These are phyloP conservation scores for Muschampia staudingeri DNA, from an alignment of 2,888 invertebrate species.

Conservation along the genomic window DNA sequence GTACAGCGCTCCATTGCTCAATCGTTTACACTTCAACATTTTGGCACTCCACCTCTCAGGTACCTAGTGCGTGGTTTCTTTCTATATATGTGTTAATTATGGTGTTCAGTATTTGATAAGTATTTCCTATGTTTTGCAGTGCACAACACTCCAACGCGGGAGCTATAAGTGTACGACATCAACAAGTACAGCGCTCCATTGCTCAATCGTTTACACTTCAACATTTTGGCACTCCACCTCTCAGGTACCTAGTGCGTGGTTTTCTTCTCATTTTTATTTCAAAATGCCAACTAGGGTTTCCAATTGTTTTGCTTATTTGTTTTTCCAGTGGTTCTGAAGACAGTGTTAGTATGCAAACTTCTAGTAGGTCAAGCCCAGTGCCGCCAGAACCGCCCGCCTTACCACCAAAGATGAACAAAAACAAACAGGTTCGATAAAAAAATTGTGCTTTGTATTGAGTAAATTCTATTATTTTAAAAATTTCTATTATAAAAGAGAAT, in stretches of 20 bases:
- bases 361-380: slow-evolving; percentile 88
- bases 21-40: slow-evolving; percentile 88
- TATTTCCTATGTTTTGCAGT: slow-evolving; percentile 70
- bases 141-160: slow-evolving; percentile 83
- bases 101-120: not conserved
- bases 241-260: slow-evolving; percentile 74
- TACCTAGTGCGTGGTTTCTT: slow-evolving; percentile 80
- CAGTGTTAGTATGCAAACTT: slow-evolving; percentile 83
- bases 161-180: slow-evolving; percentile 81
- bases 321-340: slow-evolving; percentile 86
- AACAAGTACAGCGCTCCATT: slow-evolving; percentile 86
- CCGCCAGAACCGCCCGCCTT: slow-evolving; percentile 90
- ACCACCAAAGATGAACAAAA: slow-evolving; percentile 91
- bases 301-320: not conserved
- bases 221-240: slow-evolving; percentile 85
- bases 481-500: not conserved
- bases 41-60: slow-evolving; percentile 86
- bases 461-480: not conserved
- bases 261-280: not conserved
- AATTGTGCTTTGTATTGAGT: not conserved
- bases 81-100: not conserved
- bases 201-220: slow-evolving; percentile 89
- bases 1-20: slow-evolving; percentile 91
- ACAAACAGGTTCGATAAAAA: slow-evolving; percentile 78
- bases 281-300: not conserved